These are phyloP conservation scores for Chelmon rostratus DNA, from an alignment of 2,797 vertebrate genomes.

Conservation along the genomic window DNA sequence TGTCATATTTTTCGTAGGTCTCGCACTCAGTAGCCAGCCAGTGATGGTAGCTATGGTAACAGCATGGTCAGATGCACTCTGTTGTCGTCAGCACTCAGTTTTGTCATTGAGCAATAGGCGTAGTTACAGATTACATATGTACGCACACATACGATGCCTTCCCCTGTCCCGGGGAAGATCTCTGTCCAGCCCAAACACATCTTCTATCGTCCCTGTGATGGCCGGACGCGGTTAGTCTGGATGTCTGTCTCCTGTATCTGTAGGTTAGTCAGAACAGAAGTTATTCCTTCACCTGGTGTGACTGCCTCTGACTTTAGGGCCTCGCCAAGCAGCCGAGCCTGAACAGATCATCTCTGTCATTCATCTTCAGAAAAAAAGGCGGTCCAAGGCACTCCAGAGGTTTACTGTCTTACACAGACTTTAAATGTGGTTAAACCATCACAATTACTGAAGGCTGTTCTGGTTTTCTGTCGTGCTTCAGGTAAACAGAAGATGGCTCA, in stretches of 20 bases:
- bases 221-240: too few relatives aligned
- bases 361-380: background rate
- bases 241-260: background rate
- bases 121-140: too few relatives aligned
- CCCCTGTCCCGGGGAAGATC: too few relatives aligned
- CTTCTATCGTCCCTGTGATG: too few relatives aligned
- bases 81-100: too few relatives aligned
- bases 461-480: slow-evolving; percentile 24
- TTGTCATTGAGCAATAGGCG: too few relatives aligned
- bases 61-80: too few relatives aligned
- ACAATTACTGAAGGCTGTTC: slow-evolving; percentile 14
- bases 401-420: background rate
- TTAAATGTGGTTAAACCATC: slow-evolving; percentile 18
- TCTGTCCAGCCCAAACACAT: too few relatives aligned
- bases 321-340: background rate
- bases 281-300: background rate
- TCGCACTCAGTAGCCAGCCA: too few relatives aligned
- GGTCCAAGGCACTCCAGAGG: background rate
- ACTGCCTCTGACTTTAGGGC: background rate
- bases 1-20: too few relatives aligned
- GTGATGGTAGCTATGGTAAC: too few relatives aligned
- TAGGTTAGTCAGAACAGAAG: background rate
- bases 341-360: background rate
- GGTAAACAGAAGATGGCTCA: slow-evolving; percentile 55
- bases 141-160: too few relatives aligned